Conservation (phyloP, 2,888 invertebrate genomes). For the Lydus trimaculatus region DNA sequence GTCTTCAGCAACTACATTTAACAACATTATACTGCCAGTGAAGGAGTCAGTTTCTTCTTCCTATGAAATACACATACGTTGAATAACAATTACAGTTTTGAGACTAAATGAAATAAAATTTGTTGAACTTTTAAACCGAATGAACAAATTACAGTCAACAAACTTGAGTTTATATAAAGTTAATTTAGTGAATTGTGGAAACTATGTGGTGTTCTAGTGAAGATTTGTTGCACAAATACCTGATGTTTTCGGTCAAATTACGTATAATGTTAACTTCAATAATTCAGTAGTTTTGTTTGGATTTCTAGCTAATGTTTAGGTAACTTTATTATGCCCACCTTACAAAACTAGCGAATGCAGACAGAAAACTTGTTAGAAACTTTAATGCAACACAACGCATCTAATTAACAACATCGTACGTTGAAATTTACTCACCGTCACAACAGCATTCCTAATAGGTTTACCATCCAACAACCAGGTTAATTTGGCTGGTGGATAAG, state of each 20-base stretch:
- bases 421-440: conserved; percentile 63
- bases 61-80: conserved; percentile 53
- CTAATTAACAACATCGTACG: conserved; percentile 13
- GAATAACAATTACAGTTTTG: not conserved
- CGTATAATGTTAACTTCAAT: conserved; percentile 1
- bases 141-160: not conserved
- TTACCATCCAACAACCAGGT: conserved; percentile 81
- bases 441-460: conserved; percentile 68
- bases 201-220: not conserved
- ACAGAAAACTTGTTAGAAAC: conserved; percentile 3
- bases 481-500: conserved; percentile 82
- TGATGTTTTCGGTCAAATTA: not conserved
- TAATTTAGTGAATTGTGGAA: not conserved
- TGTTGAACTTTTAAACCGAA: not conserved
- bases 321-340: not conserved
- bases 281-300: not conserved
- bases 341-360: not conserved
- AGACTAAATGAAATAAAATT: not conserved
- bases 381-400: conserved; percentile 13
- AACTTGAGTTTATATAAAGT: not conserved
- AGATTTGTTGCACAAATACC: not conserved
- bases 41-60: conserved; percentile 70
- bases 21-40: conserved; percentile 77
- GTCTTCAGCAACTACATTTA: conserved; percentile 79
- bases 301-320: not conserved